Evolutionary conservation across 2,113 vertebrate species (phyloP).

Genomic region (Atrichornis clamosus): DNA sequence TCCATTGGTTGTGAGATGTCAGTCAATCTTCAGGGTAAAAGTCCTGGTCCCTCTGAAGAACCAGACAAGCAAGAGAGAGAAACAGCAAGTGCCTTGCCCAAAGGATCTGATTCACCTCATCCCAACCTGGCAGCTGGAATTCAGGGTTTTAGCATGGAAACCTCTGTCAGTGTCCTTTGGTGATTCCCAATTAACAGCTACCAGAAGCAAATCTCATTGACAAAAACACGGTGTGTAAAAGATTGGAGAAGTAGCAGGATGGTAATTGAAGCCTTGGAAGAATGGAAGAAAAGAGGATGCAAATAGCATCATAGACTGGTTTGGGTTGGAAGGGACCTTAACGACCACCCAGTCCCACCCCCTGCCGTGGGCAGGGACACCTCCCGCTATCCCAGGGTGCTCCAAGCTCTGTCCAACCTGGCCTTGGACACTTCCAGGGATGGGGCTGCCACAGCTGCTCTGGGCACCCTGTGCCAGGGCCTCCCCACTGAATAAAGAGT

Average conservation of each 20-base stretch:
- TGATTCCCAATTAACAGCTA: not conserved
- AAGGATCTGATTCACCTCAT: not conserved
- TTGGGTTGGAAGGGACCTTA: not conserved
- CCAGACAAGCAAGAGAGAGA: not conserved
- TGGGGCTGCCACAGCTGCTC: not conserved
- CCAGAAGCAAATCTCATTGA: not conserved
- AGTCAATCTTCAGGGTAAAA: not conserved
- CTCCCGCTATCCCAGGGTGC: not conserved
- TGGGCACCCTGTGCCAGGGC: not conserved
- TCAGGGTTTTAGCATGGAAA: not conserved
- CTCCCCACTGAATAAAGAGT: not conserved
- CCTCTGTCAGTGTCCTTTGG: not conserved
- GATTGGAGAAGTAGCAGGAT: not conserved
- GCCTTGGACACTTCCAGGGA: not conserved
- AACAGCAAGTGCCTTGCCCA: not conserved
- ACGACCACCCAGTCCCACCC: not conserved
- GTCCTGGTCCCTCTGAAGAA: not conserved
- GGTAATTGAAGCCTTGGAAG: not conserved
- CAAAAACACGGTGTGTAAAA: fast-evolving
- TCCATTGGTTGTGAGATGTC: not conserved
- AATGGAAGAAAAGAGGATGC: not conserved
- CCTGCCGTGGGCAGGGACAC: not conserved
- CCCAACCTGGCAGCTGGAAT: not conserved
- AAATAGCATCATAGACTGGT: not conserved
- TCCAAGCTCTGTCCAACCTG: not conserved